Conservation (phyloP, 1,140 invertebrate species). For the Leptopilina clavipes region DNA sequence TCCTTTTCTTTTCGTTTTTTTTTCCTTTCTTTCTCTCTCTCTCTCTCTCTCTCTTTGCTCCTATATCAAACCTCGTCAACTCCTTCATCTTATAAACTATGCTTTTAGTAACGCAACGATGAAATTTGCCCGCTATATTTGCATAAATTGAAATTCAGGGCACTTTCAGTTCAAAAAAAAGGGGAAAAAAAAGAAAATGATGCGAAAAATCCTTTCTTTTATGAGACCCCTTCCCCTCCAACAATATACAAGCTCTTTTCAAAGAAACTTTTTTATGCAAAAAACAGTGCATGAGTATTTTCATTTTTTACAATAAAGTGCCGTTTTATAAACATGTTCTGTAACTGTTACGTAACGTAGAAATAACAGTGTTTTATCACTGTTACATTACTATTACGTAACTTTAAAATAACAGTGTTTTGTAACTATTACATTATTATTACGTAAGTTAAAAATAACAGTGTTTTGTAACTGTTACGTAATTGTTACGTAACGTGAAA, state of each 20-base stretch:
- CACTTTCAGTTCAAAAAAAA: neutral
- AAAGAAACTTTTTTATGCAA: neutral
- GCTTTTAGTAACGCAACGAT: constrained; percentile 29
- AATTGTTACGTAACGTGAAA: too few species aligned
- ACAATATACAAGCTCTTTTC: neutral
- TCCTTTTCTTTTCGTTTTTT: neutral
- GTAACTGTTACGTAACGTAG: too few species aligned
- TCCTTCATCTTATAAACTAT: constrained; percentile 27
- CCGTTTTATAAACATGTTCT: too few species aligned
- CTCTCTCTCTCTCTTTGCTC: neutral
- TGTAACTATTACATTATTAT: too few species aligned
- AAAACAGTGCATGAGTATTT: too few species aligned
- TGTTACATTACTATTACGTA: too few species aligned
- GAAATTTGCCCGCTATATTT: constrained; percentile 17
- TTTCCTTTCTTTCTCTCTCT: neutral
- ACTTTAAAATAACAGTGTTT: too few species aligned
- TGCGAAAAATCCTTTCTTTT: constrained; percentile 24
- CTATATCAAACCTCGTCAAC: constrained; percentile 4
- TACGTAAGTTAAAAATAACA: too few species aligned
- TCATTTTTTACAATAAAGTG: too few species aligned
- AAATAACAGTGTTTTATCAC: too few species aligned
- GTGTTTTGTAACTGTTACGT: too few species aligned
- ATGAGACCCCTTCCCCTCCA: neutral
- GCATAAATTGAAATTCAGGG: constrained; percentile 27
- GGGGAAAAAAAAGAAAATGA: neutral